Base-by-base conservation (phyloP, 2,797 vertebrate genomes). In the Choloepus didactylus region DNA sequence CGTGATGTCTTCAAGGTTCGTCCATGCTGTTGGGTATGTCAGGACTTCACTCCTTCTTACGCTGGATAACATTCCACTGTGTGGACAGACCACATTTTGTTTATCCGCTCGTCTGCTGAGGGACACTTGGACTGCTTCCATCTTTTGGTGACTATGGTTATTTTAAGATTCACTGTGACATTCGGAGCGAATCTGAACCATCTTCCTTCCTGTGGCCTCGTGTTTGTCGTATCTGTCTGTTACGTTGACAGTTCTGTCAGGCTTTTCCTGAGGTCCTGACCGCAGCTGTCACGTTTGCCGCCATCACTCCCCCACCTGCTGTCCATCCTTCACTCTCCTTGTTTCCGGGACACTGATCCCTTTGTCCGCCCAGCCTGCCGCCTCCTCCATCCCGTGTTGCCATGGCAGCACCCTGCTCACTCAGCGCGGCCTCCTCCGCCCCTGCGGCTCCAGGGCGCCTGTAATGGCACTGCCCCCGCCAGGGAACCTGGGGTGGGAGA, bases 131-230 rank as follows among this genome's bases (percentile, higher is more conserved):
- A 18, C 19, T 56, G 56, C 56, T 21, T 19, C 56, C 16, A 56
- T 18, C 56, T 21, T 19, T 56, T 19, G 56, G 56, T 18, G 7
- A 19, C 56, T 56, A 18, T 21, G 18, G 72, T 41, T 15, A 15
- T 8, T 6, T 54, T 16, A 35, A 46, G 1, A 8, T 0, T 0
- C 9, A 5, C 11, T 1, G 38, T 3, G 3, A 49, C 6, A 70
- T 56, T 19, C 0, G 6, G 54, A 18, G 54, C 15, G 29, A 60
- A 38, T 2, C 8, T 4, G 14, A 54, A 25, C 35, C 21, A 2
- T 2, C 31, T n/a, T 4, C 51, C 19, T 29, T 25, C 2, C 0
- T 49, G 9, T 0, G 3, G 18, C 6, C 12, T 18, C 0, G 1
- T 5, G 41, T 44, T 44, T 44, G 41, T 44, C 41, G 6, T 6